Conservation (phyloP, 2,797 vertebrate genomes). For the Gobio occitaniae region DNA sequence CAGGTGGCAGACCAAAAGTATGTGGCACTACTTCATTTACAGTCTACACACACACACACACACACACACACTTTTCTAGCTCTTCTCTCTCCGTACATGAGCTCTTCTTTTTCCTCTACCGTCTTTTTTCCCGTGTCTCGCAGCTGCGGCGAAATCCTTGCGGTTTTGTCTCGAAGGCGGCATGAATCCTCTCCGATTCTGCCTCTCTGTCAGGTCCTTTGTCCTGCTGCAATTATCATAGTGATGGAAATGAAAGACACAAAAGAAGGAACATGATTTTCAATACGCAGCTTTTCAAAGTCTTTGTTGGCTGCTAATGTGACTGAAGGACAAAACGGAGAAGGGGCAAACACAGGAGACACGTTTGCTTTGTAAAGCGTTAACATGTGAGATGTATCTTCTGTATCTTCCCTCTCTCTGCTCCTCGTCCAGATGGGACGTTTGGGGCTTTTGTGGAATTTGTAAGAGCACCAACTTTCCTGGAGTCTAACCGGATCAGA, state of each 20-base stretch:
- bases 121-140: constrained; percentile 15
- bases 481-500: constrained; percentile 31
- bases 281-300: constrained; percentile 57
- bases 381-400: constrained; percentile 51
- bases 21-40: constrained; percentile 1
- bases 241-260: constrained; percentile 64
- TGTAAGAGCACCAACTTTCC: constrained; percentile 22
- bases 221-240: constrained; percentile 63
- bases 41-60: not conserved
- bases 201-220: constrained; percentile 64
- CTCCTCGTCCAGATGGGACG: not conserved
- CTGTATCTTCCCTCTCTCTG: constrained; percentile 31
- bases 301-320: constrained; percentile 59
- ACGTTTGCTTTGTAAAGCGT: constrained; percentile 59
- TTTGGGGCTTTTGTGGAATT: constrained; percentile 42
- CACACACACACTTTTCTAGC: not conserved
- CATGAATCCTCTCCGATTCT: constrained; percentile 44
- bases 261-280: constrained; percentile 60
- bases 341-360: constrained; percentile 46
- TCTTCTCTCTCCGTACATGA: not conserved
- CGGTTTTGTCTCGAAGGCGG: constrained; percentile 45
- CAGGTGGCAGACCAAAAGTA: not conserved
- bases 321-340: constrained; percentile 23
- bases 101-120: not conserved
- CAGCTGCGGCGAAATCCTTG: constrained; percentile 50